phyloP scores from a whole-genome alignment of 2,113 vertebrate species.

The Sebastes fasciatus region DNA sequence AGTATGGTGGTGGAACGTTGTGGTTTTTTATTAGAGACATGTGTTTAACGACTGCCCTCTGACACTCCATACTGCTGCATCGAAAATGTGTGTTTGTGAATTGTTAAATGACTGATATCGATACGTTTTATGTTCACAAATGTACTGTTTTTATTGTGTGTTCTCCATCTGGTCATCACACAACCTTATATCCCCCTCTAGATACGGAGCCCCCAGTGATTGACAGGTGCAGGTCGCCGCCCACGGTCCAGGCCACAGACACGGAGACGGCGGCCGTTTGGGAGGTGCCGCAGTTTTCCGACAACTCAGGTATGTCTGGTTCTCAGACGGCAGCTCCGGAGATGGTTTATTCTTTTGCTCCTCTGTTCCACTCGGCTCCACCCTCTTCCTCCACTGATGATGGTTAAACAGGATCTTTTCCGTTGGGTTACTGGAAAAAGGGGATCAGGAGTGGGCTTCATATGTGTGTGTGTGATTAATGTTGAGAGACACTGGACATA shows the following conservation, averaged over 20 bases:
- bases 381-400: slow-evolving; percentile 58
- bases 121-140: slow-evolving; percentile 9
- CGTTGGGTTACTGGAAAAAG: slow-evolving; percentile 67
- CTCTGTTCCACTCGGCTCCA: slow-evolving; percentile 55
- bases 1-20: slow-evolving; percentile 69
- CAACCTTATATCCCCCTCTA: slow-evolving; percentile 65
- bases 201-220: slow-evolving; percentile 95
- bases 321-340: slow-evolving; percentile 38
- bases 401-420: slow-evolving; percentile 71
- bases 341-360: slow-evolving; percentile 61
- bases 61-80: slow-evolving; percentile 46
- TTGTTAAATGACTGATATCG: not conserved
- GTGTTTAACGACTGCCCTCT: slow-evolving; percentile 69
- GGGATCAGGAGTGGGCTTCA: slow-evolving; percentile 31
- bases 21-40: slow-evolving; percentile 75
- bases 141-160: not conserved
- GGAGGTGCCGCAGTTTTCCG: slow-evolving; percentile 98
- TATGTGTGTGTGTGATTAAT: slow-evolving; percentile 15
- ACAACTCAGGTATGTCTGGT: slow-evolving; percentile 93
- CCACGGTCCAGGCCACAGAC: slow-evolving; percentile 85
- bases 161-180: not conserved
- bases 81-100: slow-evolving; percentile 13
- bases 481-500: slow-evolving; percentile 24
- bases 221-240: slow-evolving; percentile 95
- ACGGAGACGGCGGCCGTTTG: slow-evolving; percentile 84